Percentiles rank a stretch among this genome's conserved stretches.
These are phyloP conservation scores for Chromobotia macracanthus DNA, from an alignment of 2,797 vertebrate species.

Conservation along the genomic window DNA sequence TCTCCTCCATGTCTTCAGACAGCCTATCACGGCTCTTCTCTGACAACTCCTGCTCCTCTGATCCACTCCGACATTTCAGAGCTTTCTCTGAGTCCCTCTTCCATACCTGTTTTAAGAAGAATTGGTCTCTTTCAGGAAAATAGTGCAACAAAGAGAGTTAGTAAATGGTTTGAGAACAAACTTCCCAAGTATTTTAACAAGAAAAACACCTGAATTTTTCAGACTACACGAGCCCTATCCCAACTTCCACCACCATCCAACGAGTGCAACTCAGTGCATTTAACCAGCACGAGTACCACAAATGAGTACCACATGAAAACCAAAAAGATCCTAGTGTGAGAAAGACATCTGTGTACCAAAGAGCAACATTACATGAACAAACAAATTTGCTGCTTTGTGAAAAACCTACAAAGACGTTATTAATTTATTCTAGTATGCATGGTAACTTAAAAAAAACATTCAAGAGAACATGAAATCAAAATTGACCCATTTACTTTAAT, in stretches of 20 bases:
- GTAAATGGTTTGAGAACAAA: slow-evolving; percentile 83
- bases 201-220: slow-evolving; percentile 71
- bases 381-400: neutral
- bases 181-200: slow-evolving; percentile 67
- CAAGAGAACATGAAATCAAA: slow-evolving; percentile 26
- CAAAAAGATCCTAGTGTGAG: neutral
- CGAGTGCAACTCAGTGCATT: slow-evolving; percentile 25
- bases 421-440: too few relatives aligned
- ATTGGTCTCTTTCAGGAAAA: slow-evolving; percentile 99
- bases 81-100: slow-evolving; percentile 92
- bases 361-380: neutral
- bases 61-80: slow-evolving; percentile 87
- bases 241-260: slow-evolving; percentile 34
- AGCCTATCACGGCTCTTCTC: slow-evolving; percentile 87
- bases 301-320: neutral
- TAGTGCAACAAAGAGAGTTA: slow-evolving; percentile 99
- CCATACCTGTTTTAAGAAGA: slow-evolving; percentile 99
- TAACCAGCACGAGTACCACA: slow-evolving; percentile 8
- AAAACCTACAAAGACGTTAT: neutral
- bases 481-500: slow-evolving; percentile 3
- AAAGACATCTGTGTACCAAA: neutral
- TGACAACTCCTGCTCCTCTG: slow-evolving; percentile 85
- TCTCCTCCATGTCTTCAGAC: slow-evolving; percentile 91
- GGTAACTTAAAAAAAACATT: too few relatives aligned
- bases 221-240: slow-evolving; percentile 52